These are phyloP conservation scores for Lates calcarifer DNA, from an alignment of 2,113 vertebrate species.

Conservation along the genomic window DNA sequence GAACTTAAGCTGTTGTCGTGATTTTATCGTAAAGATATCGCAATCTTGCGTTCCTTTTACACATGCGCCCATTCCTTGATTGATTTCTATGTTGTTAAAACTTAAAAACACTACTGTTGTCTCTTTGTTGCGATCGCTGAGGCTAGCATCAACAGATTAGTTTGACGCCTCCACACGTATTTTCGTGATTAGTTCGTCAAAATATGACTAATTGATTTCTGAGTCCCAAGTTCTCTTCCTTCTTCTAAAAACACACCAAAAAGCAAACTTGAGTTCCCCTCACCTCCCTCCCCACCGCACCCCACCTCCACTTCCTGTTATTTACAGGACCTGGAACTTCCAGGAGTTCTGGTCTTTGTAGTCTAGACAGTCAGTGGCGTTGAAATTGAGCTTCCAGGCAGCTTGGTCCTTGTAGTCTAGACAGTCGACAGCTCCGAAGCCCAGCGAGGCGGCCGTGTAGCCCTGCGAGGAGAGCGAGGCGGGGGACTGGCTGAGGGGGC, in stretches of 20 bases:
- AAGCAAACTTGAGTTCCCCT: slow-evolving; percentile 36
- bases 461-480: slow-evolving; percentile 88
- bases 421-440: slow-evolving; percentile 89
- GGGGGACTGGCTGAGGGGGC: slow-evolving; percentile 87
- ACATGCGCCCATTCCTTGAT: slow-evolving; percentile 31
- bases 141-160: slow-evolving; percentile 38
- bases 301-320: slow-evolving; percentile 28
- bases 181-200: slow-evolving; percentile 46
- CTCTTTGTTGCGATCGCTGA: slow-evolving; percentile 45
- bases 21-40: slow-evolving; percentile 42
- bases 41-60: slow-evolving; percentile 15
- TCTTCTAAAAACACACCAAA: slow-evolving; percentile 48
- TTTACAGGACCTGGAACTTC: slow-evolving; percentile 93
- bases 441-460: slow-evolving; percentile 86
- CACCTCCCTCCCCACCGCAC: slow-evolving; percentile 21
- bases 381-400: slow-evolving; percentile 91
- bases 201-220: slow-evolving; percentile 39
- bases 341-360: slow-evolving; percentile 94
- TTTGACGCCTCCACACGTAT: slow-evolving; percentile 35
- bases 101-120: slow-evolving; percentile 15
- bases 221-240: slow-evolving; percentile 47
- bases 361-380: slow-evolving; percentile 90
- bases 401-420: slow-evolving; percentile 92
- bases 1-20: slow-evolving; percentile 5
- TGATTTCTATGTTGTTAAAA: slow-evolving; percentile 21